Evolutionary conservation across 2,888 invertebrate genomes (phyloP), one percentile per base, ranked within the genome.

Genomic region (Rhopalosiphum nymphaeae): DNA sequence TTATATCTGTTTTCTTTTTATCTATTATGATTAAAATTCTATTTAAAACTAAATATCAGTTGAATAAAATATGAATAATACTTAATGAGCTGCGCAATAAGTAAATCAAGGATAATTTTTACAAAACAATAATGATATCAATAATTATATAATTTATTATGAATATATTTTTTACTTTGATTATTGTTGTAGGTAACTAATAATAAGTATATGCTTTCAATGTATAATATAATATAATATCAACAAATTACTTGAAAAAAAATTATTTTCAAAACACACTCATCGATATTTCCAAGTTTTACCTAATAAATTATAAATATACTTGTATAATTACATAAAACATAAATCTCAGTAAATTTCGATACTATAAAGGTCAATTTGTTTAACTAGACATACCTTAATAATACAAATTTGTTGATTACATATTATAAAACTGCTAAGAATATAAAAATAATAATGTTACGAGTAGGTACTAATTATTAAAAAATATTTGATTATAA

Each of bases 21-120:
- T 56, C 85, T 56, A 3, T 42, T 29, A 56, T n/a, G 85, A 85
- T 91, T 91, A 91, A 85, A 85, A 57, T 56, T n/a, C 44, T 91
- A 91, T 84, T 91, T 91, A 1, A 56, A 44, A 85, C 16, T 29
- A 57, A 85, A 85, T 57, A 36, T 42, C 42, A 67, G 67, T 67
- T 53, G 29, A 84, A 56, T 56, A 91, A 44, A 29, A n/a, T 85
- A 85, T 44, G 56, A 91, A 91, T 42, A 56, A 42, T 57, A 85
- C 44, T 85, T 91, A 91, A 91, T 85, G 56, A 85, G 44, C 42
- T 29, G 21, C 42, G 36, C 67, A 67, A 67, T 67, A 67, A 36
- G n/a, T 16, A 36, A 67, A 67, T 67, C 16, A 3, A 3, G 16
- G 36, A 67, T 36, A 67, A 36, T 67, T 36, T 67, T 36, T 67